Percentiles rank a stretch among this genome's conserved stretches.
phyloP scores from a whole-genome alignment of 2,113 vertebrate species.

The Tangachromis dhanisi region DNA sequence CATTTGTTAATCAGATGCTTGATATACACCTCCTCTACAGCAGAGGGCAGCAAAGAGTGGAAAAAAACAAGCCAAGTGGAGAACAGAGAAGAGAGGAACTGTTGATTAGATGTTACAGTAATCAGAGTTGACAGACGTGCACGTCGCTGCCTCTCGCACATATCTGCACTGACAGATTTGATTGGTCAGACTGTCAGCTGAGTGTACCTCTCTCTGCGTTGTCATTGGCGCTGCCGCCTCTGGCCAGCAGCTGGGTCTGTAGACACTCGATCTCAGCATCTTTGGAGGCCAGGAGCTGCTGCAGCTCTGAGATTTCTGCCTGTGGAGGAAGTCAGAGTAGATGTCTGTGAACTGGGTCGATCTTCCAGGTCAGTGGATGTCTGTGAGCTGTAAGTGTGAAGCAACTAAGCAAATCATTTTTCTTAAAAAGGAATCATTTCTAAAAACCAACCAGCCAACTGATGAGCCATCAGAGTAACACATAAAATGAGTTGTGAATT shows the following conservation, averaged over 20 bases:
- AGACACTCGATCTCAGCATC: constrained; percentile 90
- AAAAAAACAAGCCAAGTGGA: neutral
- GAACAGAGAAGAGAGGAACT: constrained; percentile 15
- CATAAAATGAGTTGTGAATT: neutral
- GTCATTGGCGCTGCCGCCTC: constrained; percentile 71
- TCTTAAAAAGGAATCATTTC: neutral
- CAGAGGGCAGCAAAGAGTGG: constrained; percentile 53
- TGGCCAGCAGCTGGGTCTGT: constrained; percentile 81
- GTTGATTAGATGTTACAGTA: constrained; percentile 25
- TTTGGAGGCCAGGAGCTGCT: constrained; percentile 85
- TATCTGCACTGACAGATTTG: neutral
- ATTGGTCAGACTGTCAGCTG: neutral
- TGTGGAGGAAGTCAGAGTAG: constrained; percentile 44
- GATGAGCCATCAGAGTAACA: neutral
- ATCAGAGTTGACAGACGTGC: neutral
- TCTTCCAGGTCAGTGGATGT: neutral
- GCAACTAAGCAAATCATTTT: neutral
- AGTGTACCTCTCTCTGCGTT: constrained; percentile 82
- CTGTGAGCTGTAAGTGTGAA: neutral
- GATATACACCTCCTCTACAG: constrained; percentile 84
- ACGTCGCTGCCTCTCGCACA: neutral
- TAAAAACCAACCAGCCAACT: neutral
- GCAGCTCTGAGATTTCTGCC: constrained; percentile 88
- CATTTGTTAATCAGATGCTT: constrained; percentile 89
- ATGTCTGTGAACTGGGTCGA: neutral